phyloP scores from a whole-genome alignment of 1,140 invertebrate genomes.

The Diabrotica undecimpunctata region DNA sequence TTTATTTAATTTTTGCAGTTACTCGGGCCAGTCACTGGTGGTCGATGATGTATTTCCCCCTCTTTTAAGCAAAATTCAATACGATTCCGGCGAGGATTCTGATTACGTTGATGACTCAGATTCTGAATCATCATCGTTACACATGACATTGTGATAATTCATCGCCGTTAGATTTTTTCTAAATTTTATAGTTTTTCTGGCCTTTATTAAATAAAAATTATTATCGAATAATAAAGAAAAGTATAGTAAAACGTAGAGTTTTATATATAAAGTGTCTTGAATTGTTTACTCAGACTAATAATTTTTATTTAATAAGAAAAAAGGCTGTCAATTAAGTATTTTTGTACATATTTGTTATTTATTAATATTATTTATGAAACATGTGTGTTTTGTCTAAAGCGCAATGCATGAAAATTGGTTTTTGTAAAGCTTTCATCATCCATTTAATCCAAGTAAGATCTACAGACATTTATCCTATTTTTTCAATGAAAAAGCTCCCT shows the following conservation, averaged over 20 bases:
- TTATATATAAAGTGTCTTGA: neutral
- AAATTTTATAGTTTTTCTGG: conserved; percentile 20
- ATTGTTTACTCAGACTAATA: neutral
- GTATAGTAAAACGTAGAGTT: neutral
- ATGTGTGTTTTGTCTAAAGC: too few species aligned
- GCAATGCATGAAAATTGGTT: too few species aligned
- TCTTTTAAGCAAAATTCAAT: conserved; percentile 47
- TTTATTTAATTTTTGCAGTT: conserved; percentile 65
- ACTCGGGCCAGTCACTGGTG: conserved; percentile 84
- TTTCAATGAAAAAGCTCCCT: too few species aligned
- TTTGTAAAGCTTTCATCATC: too few species aligned
- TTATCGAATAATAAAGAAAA: conserved; percentile 12
- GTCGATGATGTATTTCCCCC: conserved; percentile 88
- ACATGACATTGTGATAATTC: conserved; percentile 7
- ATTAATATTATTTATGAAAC: too few species aligned
- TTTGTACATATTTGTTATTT: too few species aligned
- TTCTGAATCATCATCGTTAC: conserved; percentile 26
- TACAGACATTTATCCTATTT: too few species aligned
- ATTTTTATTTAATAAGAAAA: neutral
- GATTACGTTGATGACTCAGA: conserved; percentile 29
- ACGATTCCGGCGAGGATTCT: conserved; percentile 8
- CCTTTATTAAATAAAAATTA: conserved; percentile 1
- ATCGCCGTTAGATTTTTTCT: conserved; percentile 12
- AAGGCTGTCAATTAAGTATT: neutral
- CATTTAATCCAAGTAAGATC: too few species aligned